phyloP scores from a whole-genome alignment of 2,113 vertebrate species.

The Vireo altiloquus region DNA sequence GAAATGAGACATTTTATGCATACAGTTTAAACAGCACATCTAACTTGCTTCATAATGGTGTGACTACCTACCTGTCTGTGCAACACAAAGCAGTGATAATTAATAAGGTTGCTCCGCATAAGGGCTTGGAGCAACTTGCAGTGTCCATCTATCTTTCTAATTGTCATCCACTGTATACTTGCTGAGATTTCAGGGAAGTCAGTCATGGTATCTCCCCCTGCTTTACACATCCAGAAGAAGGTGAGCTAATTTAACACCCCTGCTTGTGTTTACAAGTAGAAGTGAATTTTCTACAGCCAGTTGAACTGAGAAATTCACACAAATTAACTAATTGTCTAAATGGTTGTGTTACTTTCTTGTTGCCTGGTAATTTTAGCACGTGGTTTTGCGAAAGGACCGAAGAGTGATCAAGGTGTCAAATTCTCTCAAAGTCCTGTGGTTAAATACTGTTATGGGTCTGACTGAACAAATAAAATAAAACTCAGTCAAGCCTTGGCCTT shows the following conservation, averaged over 20 bases:
- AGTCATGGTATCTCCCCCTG: not conserved
- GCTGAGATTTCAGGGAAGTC: not conserved
- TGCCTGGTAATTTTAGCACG: not conserved
- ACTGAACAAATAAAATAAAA: not conserved
- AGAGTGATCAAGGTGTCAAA: not conserved
- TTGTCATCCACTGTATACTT: not conserved
- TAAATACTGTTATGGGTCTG: not conserved
- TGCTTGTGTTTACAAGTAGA: not conserved
- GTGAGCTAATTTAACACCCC: not conserved
- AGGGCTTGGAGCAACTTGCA: not conserved
- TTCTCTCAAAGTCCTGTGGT: not conserved
- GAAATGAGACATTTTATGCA: not conserved
- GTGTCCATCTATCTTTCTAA: not conserved
- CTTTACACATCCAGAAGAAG: not conserved
- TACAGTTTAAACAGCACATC: not conserved
- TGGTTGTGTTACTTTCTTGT: not conserved
- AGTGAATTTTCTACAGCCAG: not conserved
- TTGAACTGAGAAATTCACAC: not conserved
- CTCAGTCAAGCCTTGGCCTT: not conserved
- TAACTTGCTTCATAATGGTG: not conserved
- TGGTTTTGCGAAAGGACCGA: not conserved
- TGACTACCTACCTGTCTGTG: not conserved
- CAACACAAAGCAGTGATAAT: not conserved
- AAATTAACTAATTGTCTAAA: not conserved
- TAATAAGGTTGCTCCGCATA: not conserved